phyloP scores from a whole-genome alignment of 2,888 invertebrate species.

The Bombyx huttoni region DNA sequence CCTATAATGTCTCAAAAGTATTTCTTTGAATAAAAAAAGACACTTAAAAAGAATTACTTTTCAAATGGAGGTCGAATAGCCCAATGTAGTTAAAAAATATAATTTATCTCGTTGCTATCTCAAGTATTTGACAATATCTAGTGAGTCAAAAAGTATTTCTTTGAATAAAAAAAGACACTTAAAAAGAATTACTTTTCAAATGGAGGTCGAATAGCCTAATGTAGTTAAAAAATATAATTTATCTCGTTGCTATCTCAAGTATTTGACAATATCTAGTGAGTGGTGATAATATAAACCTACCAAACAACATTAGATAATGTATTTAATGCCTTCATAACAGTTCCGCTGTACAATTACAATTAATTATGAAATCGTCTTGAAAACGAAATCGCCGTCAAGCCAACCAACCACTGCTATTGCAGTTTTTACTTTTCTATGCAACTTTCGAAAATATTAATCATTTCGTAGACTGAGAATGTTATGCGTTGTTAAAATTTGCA shows the following conservation, averaged over 20 bases:
- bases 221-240: constrained; percentile 4
- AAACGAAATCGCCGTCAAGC: not conserved
- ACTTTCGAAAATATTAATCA: not conserved
- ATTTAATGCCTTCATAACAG: not conserved
- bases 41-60: not conserved
- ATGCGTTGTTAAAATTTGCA: not conserved
- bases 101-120: constrained; percentile 6
- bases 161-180: not conserved
- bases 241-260: constrained; percentile 4
- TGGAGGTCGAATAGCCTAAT: not conserved
- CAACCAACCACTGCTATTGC: not conserved
- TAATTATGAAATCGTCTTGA: not conserved
- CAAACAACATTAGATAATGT: constrained; percentile 2
- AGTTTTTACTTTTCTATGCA: not conserved
- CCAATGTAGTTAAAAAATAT: constrained; percentile 3
- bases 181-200: not conserved
- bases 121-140: too few relatives aligned
- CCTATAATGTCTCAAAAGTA: constrained; percentile 8
- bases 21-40: not conserved
- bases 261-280: constrained; percentile 5
- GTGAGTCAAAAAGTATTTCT: not conserved
- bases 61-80: not conserved
- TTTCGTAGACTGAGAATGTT: not conserved
- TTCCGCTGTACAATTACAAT: not conserved
- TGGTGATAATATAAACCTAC: constrained; percentile 6